Percentiles rank a stretch among this genome's conserved stretches.
Evolutionary conservation across 2,113 vertebrate species (phyloP).

Genomic region (Antennarius striatus): DNA sequence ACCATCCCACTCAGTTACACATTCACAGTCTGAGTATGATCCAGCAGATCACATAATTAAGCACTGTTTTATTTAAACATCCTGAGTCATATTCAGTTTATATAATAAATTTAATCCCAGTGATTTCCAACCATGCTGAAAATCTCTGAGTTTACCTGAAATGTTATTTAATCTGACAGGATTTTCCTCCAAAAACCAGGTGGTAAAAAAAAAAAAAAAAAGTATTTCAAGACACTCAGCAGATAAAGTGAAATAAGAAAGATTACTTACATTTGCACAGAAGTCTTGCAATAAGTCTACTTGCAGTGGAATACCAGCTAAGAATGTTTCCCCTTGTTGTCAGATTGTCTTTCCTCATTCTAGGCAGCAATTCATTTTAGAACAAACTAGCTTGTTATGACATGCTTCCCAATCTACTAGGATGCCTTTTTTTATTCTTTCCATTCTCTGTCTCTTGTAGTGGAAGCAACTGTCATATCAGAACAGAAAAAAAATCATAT

Average conservation of each 20-base stretch:
- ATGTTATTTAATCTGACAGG: background rate
- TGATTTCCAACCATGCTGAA: background rate
- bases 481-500: background rate
- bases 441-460: background rate
- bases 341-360: slow-evolving; percentile 2
- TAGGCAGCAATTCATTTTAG: background rate
- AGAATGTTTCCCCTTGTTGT: background rate
- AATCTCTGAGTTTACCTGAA: background rate
- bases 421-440: slow-evolving; percentile 3
- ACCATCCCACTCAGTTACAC: slow-evolving; percentile 4
- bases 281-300: background rate
- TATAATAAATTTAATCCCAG: background rate
- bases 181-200: no score
- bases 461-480: background rate
- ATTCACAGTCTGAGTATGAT: background rate
- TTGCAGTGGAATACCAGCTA: background rate
- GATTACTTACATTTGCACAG: background rate
- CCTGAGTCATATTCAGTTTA: background rate
- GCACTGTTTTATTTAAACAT: slow-evolving; percentile 31
- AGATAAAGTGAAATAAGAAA: background rate
- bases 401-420: background rate
- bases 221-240: no score
- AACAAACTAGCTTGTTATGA: background rate
- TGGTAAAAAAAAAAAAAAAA: no score
- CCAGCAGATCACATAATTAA: slow-evolving; percentile 9